Conservation (phyloP, 2,113 vertebrate species). For the Aramus guarauna region DNA sequence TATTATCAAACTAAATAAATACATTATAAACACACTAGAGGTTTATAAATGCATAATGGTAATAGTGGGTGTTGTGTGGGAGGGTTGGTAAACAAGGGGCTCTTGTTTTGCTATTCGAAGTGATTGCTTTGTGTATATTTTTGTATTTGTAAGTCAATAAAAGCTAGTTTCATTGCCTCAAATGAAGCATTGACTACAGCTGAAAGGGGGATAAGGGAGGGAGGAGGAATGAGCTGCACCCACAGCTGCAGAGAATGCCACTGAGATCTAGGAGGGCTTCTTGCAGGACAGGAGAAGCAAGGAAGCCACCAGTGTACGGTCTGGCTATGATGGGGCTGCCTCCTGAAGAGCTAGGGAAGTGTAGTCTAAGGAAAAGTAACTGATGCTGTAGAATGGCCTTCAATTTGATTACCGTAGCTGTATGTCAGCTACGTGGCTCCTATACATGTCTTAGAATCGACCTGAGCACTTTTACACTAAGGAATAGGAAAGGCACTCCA, state of each 20-base stretch:
- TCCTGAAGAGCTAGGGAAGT: background rate
- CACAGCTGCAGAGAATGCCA: too few species aligned
- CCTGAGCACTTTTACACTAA: background rate
- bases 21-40: background rate
- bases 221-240: background rate
- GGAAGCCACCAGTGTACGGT: background rate
- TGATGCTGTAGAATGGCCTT: background rate
- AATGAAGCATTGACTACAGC: background rate
- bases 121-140: background rate
- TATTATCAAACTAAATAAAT: background rate
- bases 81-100: background rate
- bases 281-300: background rate
- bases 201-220: background rate
- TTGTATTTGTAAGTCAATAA: slow-evolving; percentile 4
- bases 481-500: background rate
- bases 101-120: background rate
- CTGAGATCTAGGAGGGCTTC: background rate
- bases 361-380: background rate
- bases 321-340: background rate
- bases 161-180: background rate
- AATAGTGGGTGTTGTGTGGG: background rate
- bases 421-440: accelerated
- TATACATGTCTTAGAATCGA: background rate
- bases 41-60: background rate
- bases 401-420: background rate